Evolutionary conservation across 2,113 vertebrate genomes (phyloP).

Genomic region (Rhineura floridana): DNA sequence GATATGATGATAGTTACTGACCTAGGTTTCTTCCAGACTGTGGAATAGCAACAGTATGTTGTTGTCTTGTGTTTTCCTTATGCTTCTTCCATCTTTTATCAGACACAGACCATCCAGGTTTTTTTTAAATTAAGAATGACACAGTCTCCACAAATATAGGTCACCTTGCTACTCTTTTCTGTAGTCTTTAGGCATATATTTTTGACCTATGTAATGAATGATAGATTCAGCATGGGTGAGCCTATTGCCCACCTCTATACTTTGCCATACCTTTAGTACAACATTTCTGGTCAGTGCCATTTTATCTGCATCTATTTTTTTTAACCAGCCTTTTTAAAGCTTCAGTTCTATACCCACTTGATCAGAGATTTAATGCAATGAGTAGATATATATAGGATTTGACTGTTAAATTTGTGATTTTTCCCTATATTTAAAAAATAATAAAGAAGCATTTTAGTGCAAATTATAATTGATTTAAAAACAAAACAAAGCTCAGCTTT

Average conservation of each 20-base stretch:
- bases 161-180: neutral
- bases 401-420: neutral
- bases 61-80: neutral
- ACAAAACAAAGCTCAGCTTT: neutral
- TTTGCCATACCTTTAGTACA: neutral
- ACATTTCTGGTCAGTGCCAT: neutral
- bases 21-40: neutral
- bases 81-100: too few species aligned
- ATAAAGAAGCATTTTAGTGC: too few species aligned
- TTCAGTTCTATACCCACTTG: neutral
- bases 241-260: neutral
- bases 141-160: neutral
- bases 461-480: neutral
- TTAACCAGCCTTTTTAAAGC: neutral
- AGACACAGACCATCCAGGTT: too few species aligned
- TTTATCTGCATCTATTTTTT: neutral
- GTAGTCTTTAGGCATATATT: too few species aligned
- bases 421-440: too few species aligned
- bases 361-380: neutral
- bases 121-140: too few species aligned
- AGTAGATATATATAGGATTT: neutral
- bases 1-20: neutral
- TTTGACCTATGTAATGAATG: too few species aligned
- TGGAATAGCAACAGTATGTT: neutral
- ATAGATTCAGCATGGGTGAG: neutral